Percentiles rank a stretch among this genome's conserved stretches.
Evolutionary conservation across 1,140 invertebrate genomes (phyloP).

Genomic region (Bombyx mandarina): DNA sequence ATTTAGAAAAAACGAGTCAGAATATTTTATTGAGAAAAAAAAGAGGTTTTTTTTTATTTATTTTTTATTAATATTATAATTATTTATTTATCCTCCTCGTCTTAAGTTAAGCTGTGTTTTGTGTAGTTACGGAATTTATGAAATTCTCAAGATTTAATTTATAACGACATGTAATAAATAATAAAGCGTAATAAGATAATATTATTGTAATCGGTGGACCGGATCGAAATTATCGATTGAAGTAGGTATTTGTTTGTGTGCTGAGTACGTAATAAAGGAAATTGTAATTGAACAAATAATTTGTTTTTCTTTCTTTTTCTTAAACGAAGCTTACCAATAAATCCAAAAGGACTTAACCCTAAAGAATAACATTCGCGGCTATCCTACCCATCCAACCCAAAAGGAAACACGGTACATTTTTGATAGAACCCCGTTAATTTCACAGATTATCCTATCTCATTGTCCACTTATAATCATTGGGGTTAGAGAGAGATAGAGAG

Average conservation of each 20-base stretch:
- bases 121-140: too few relatives aligned
- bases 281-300: conserved; percentile 19
- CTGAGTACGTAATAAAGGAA: conserved; percentile 27
- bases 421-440: too few relatives aligned
- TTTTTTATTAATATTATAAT: conserved; percentile 17
- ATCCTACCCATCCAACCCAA: background rate
- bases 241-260: conserved; percentile 25
- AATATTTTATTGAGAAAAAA: conserved; percentile 11
- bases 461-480: too few relatives aligned
- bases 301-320: conserved; percentile 2
- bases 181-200: background rate
- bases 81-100: too few relatives aligned
- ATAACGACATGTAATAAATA: background rate
- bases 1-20: background rate
- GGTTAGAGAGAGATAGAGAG: too few relatives aligned
- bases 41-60: conserved; percentile 47
- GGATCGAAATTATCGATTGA: background rate
- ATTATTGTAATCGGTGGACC: background rate
- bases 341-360: background rate
- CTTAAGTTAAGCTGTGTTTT: too few relatives aligned
- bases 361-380: background rate
- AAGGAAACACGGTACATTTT: too few relatives aligned
- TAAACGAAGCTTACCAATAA: background rate
- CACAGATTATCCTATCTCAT: too few relatives aligned
- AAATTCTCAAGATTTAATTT: background rate